These are phyloP conservation scores for Tenebrosternarchus preto DNA, from an alignment of 2,113 vertebrate species.

Conservation along the genomic window DNA sequence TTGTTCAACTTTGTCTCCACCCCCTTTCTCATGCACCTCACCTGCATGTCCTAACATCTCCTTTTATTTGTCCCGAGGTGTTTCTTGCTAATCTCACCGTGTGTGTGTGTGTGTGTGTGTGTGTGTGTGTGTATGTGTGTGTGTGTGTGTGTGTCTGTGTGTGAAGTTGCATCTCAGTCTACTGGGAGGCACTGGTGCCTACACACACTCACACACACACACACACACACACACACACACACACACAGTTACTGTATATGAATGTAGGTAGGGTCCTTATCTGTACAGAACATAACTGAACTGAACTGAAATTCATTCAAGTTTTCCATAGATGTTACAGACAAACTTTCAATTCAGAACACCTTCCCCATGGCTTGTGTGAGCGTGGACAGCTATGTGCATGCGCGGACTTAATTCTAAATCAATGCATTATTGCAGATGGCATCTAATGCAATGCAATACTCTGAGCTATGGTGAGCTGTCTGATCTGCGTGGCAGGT, in stretches of 20 bases:
- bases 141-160: no score
- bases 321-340: neutral
- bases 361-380: neutral
- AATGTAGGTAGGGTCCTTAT: neutral
- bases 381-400: neutral
- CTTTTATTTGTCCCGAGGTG: no score
- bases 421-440: neutral
- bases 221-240: no score
- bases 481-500: neutral
- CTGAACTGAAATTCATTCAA: neutral
- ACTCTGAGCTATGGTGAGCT: neutral
- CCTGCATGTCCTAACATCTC: no score
- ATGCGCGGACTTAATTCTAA: neutral
- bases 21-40: no score
- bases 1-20: no score
- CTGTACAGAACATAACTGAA: neutral
- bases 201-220: no score
- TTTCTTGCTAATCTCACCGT: no score
- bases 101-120: no score
- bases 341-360: neutral
- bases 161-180: no score
- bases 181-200: no score
- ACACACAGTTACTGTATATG: neutral
- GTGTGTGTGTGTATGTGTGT: no score
- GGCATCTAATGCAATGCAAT: neutral